Conservation (phyloP, 2,797 vertebrate species). For the Phrynocephalus vlangalii region DNA sequence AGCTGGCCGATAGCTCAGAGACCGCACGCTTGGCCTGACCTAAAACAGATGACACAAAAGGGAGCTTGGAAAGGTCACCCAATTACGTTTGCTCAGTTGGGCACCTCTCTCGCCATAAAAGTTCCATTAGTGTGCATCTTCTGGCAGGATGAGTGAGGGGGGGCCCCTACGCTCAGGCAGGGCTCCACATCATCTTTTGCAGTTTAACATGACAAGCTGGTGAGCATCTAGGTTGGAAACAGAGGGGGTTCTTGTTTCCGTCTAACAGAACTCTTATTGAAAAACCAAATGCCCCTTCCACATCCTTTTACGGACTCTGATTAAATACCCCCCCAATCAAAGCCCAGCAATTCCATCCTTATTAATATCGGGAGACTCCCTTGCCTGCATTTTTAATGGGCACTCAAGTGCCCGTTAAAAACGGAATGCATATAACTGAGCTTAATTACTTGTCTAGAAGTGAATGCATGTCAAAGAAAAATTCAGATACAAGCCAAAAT, state of each 20-base stretch:
- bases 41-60: slow-evolving; percentile 21
- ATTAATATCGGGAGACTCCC: too few relatives aligned
- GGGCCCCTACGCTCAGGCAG: background rate
- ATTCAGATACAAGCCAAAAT: too few relatives aligned
- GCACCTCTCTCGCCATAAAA: slow-evolving; percentile 23
- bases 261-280: background rate
- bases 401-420: too few relatives aligned
- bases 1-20: slow-evolving; percentile 14
- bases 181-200: slow-evolving; percentile 7
- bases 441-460: too few relatives aligned
- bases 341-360: background rate
- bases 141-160: background rate
- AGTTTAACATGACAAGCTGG: background rate
- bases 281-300: background rate
- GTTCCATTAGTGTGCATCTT: slow-evolving; percentile 22
- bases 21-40: background rate
- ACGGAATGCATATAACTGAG: too few relatives aligned
- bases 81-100: background rate
- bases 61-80: slow-evolving; percentile 12
- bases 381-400: too few relatives aligned
- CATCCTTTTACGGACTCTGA: background rate
- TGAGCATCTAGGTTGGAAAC: slow-evolving; percentile 12
- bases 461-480: too few relatives aligned
- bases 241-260: slow-evolving; percentile 24
- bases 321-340: background rate